phyloP scores from a whole-genome alignment of 2,113 vertebrate species.

The Riparia riparia region DNA sequence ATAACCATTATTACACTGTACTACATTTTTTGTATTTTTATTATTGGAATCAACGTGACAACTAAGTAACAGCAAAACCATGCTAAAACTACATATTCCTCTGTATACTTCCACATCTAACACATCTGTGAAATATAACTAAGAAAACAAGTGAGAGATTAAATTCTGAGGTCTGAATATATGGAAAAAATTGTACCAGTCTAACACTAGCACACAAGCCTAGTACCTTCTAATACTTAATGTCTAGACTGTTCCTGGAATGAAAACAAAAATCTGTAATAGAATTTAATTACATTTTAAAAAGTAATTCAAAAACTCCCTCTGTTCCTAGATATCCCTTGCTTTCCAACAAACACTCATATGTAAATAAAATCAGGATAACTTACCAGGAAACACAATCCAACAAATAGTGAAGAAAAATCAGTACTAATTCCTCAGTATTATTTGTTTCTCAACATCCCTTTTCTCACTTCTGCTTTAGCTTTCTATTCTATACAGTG shows the following conservation, averaged over 20 bases:
- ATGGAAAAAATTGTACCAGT: not conserved
- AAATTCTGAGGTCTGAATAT: not conserved
- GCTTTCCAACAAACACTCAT: not conserved
- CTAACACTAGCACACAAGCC: not conserved
- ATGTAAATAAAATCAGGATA: not conserved
- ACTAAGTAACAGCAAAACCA: not conserved
- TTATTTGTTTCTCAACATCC: not conserved
- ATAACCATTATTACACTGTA: not conserved
- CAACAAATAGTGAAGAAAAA: not conserved
- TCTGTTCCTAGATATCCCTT: not conserved
- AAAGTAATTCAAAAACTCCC: not conserved
- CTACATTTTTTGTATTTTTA: not conserved
- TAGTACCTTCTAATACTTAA: not conserved
- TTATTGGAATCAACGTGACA: not conserved
- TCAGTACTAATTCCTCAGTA: not conserved
- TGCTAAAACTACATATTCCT: not conserved
- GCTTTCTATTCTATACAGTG: not conserved
- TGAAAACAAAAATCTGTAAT: not conserved
- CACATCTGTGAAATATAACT: not conserved
- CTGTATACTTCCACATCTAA: not conserved
- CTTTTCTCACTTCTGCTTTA: not conserved
- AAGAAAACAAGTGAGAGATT: not conserved
- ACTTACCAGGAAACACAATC: not conserved
- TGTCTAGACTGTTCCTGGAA: not conserved
- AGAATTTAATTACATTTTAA: not conserved